Conservation (phyloP, 2,888 invertebrate species). For the Anorthoa munda region DNA sequence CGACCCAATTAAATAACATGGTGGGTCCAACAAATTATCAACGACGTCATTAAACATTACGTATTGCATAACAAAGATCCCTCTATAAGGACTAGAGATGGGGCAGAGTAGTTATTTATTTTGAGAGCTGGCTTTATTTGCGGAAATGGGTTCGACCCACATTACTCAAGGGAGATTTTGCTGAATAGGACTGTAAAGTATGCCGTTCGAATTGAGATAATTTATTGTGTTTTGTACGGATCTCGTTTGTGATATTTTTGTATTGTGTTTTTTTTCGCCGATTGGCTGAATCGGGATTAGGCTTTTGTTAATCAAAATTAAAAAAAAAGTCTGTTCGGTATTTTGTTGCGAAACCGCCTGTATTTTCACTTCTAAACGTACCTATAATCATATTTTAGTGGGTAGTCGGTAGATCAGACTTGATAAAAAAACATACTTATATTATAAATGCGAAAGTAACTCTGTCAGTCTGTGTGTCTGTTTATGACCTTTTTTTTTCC, state of each 20-base stretch:
- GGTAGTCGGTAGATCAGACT: not conserved
- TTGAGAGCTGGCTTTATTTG: constrained; percentile 87
- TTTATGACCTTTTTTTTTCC: too few relatives aligned
- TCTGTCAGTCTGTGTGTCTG: too few relatives aligned
- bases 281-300: constrained; percentile 29
- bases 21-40: constrained; percentile 56
- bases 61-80: constrained; percentile 77
- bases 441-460: too few relatives aligned
- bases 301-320: constrained; percentile 25
- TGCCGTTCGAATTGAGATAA: constrained; percentile 82
- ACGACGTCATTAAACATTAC: constrained; percentile 62
- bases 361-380: not conserved
- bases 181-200: constrained; percentile 86
- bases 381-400: too few relatives aligned
- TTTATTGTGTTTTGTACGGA: constrained; percentile 80
- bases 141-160: constrained; percentile 87
- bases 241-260: constrained; percentile 47
- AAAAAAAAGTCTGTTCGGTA: constrained; percentile 1
- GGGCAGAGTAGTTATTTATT: constrained; percentile 85
- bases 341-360: not conserved
- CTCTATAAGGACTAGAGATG: constrained; percentile 61
- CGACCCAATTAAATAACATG: constrained; percentile 65
- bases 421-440: not conserved
- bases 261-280: constrained; percentile 27
- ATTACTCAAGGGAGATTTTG: constrained; percentile 88